phyloP scores from a whole-genome alignment of 2,888 invertebrate species.

The Sipunculus nudus region DNA sequence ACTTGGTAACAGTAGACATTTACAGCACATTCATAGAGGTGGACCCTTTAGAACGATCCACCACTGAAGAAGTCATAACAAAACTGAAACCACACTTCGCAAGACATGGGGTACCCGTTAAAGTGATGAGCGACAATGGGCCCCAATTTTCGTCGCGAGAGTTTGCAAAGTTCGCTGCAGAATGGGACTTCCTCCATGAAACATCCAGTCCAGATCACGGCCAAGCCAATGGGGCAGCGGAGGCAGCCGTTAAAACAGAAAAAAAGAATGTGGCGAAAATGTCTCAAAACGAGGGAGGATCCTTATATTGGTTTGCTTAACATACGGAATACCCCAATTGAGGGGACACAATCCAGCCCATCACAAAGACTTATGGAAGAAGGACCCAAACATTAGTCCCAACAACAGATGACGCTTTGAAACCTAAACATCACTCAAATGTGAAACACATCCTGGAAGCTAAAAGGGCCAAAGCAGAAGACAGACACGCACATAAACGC shows the following conservation, averaged over 20 bases:
- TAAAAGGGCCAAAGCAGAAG: no score
- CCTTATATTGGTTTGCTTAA: slow-evolving; percentile 10
- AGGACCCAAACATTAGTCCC: background rate
- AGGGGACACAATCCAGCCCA: background rate
- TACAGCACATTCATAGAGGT: slow-evolving; percentile 32
- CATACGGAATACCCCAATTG: slow-evolving; percentile 1
- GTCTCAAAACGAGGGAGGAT: background rate
- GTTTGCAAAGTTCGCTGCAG: slow-evolving; percentile 26
- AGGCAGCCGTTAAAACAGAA: slow-evolving; percentile 34
- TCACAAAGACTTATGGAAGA: background rate
- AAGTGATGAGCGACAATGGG: slow-evolving; percentile 33
- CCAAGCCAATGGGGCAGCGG: slow-evolving; percentile 38
- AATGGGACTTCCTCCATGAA: slow-evolving; percentile 35
- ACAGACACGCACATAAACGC: no score
- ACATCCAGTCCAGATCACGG: slow-evolving; percentile 31
- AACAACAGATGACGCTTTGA: no score
- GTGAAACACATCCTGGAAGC: no score
- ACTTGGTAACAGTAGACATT: slow-evolving; percentile 36
- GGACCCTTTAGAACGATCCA: slow-evolving; percentile 25
- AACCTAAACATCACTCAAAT: no score
- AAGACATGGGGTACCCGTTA: slow-evolving; percentile 22
- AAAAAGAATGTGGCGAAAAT: slow-evolving; percentile 35
- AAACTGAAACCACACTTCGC: slow-evolving; percentile 22
- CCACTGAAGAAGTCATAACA: slow-evolving; percentile 20
- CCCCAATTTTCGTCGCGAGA: slow-evolving; percentile 23